Evolutionary conservation across 2,888 invertebrate species (phyloP), one percentile per base, ranked within the genome.

Genomic region (Bombyx huttoni): DNA sequence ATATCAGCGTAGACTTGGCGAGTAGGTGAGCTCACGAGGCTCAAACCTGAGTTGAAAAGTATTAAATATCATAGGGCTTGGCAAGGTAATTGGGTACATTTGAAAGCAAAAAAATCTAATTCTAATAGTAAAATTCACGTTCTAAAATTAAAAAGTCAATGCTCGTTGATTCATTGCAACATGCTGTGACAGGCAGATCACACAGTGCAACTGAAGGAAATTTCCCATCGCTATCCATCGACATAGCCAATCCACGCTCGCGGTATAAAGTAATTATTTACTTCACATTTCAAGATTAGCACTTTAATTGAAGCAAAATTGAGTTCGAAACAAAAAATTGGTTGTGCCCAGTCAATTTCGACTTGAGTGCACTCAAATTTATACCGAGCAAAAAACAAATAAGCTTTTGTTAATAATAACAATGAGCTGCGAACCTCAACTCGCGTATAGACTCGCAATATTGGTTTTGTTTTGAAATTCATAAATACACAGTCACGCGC

Each of bases 301-400:
- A 12, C 12, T 40, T 40, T 40, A 40, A 40, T 40, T 40, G 12
- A 40, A 7, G 9, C 40, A 40, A 49, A 49, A 49, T 34, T 34
- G 34, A n/a, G 33, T 33, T 34, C 14, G 7, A 7, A 33, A 24
- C 34, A 35, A 49, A 49, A 49, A 49, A 49, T 35, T 49, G 13
- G 35, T 49, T 13, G 34, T 13, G 13, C 40, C 40, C 35, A n/a
- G 35, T 33, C 35, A 34, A 49, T 49, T 49, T 49, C 35, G 13
- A 49, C 35, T 35, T 49, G 49, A 49, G 49, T 49, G 49, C 49
- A 49, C 49, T 35, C 35, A 49, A 49, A 49, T 35, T 49, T 12
- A 49, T 35, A 49, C 34, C 13, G 9, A 5, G 34, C 49, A 49
- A 49, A 49, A 49, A 49, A 40, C 40, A 12, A 40, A 40, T 1